Evolutionary conservation across 2,888 invertebrate genomes (phyloP).

Genomic region (Sinhomidia bicolor): DNA sequence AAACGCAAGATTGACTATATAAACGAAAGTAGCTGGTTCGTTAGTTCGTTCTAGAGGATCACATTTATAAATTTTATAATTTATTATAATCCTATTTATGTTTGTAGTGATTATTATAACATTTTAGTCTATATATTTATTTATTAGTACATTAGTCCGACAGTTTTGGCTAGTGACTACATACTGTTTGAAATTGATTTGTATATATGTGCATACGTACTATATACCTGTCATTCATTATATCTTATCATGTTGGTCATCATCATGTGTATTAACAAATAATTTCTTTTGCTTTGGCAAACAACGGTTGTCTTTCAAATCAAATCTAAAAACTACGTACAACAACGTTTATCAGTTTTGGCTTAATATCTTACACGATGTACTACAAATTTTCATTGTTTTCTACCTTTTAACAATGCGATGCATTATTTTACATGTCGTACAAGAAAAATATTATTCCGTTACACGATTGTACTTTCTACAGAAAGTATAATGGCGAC

Average conservation of each 20-base stretch:
- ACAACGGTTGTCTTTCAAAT: neutral
- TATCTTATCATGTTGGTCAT: constrained; percentile 13
- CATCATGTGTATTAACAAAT: constrained; percentile 9
- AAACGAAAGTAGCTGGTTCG: constrained; percentile 9
- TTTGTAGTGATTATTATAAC: neutral
- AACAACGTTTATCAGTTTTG: neutral
- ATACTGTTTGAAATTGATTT: neutral
- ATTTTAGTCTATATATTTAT: neutral
- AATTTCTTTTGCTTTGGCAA: constrained; percentile 26
- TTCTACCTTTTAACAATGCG: neutral
- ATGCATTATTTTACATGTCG: neutral
- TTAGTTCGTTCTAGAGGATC: constrained; percentile 23
- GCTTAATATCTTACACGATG: constrained; percentile 7
- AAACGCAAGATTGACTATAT: constrained; percentile 26
- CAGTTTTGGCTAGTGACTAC: constrained; percentile 1
- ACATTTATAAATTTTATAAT: neutral
- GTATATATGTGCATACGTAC: no score
- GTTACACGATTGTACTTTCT: neutral
- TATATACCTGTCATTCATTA: no score
- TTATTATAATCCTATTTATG: neutral
- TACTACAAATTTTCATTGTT: neutral
- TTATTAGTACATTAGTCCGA: neutral
- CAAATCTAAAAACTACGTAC: neutral
- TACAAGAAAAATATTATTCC: neutral
- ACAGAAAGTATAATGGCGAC: neutral